Base-by-base conservation (phyloP, 2,888 invertebrate genomes). In the Drosophila aldrichi region DNA sequence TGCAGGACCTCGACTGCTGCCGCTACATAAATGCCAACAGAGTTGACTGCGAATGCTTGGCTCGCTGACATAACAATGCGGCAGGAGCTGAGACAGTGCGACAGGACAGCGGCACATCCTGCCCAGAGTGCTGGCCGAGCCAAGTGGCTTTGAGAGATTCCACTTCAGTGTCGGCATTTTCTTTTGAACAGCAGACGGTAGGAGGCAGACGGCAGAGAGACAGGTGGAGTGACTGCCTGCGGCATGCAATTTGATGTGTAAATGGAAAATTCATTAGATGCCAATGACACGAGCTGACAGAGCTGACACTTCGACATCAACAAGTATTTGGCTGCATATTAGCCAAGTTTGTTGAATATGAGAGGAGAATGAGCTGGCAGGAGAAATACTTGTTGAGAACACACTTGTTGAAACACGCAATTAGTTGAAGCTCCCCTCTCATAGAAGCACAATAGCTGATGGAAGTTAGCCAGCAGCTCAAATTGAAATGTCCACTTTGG, bases 21-120 rank as follows among this genome's bases (percentile, higher is more conserved):
- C 29, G 40, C 36, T 62, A 38, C 73, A 86, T 82, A 83, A 90
- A 88, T 86, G 87, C 89, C 86, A 90, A 78, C 82, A 68, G 72
- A 78, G 78, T 74, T 80, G 76, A 88, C 81, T 79, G 77, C 75
- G 76, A 89, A 81, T 79, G 70, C 74, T 82, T 74, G 29, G 29
- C 71, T 57, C 60, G 69, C 74, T 73, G 90, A 72, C 75, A 84
- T 67, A 72, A 76, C 76, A 89, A 88, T 75, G 66, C 80, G 60
- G 41, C 72, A 44, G 67, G 59, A 64, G 60, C 64, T 68, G 54
- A 59, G 68, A 22, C 54, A 38, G 70, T 84, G 79, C 68, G 82
- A 73, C 85, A 62, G 82, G 52, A 10, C 46, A 54, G 16, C 25
- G 10, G 29, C 55, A 63, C 62, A 52, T 55, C 62, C 74, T 56